phyloP scores from a whole-genome alignment of 2,797 vertebrate species.

The Helarctos malayanus region DNA sequence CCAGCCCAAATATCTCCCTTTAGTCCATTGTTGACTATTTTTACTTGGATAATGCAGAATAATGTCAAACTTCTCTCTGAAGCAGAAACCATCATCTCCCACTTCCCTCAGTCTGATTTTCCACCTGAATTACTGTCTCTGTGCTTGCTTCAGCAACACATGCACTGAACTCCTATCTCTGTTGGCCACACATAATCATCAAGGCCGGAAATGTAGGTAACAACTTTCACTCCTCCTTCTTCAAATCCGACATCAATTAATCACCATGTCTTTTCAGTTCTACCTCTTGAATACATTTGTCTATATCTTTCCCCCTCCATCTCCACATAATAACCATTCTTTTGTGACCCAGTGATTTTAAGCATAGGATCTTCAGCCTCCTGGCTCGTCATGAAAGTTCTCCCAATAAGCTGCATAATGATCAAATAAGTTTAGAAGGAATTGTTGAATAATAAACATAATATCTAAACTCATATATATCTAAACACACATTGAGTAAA shows the following conservation, averaged over 20 bases:
- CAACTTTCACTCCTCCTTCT: neutral
- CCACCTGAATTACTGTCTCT: neutral
- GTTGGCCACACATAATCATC: neutral
- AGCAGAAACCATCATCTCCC: neutral
- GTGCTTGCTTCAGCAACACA: neutral
- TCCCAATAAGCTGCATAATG: neutral
- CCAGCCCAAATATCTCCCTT: constrained; percentile 3
- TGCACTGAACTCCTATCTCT: neutral
- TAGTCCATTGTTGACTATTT: neutral
- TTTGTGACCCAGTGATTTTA: neutral
- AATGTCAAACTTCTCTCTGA: neutral
- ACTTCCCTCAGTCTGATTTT: neutral
- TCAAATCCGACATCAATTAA: neutral
- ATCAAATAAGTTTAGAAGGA: neutral
- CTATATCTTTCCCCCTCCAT: neutral
- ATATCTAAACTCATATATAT: neutral
- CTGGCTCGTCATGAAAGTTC: neutral
- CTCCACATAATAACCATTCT: neutral
- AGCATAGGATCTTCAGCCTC: neutral
- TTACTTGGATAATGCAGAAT: neutral
- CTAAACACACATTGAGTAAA: neutral
- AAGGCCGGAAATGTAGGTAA: neutral
- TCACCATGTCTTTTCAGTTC: neutral
- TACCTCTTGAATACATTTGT: neutral
- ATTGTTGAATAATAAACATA: neutral